Evolutionary conservation across 2,888 invertebrate species (phyloP).

Genomic region (Polylopha cassiicola): DNA sequence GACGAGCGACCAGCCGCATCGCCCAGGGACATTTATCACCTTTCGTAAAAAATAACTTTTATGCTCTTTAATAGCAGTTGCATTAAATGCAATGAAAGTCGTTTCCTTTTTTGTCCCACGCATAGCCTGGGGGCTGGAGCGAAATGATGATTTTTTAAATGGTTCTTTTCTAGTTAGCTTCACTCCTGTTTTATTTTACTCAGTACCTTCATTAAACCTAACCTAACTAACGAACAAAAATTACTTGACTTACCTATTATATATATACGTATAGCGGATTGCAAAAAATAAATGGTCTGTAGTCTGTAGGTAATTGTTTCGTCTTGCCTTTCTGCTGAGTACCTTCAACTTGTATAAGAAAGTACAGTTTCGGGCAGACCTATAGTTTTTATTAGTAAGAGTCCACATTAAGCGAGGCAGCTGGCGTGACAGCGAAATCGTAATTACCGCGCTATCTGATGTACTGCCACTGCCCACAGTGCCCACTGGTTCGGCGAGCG

Average conservation of each 20-base stretch:
- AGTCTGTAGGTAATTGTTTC: not conserved
- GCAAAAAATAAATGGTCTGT: not conserved
- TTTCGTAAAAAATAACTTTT: constrained; percentile 10
- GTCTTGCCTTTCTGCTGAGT: too few relatives aligned
- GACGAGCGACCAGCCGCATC: constrained; percentile 11
- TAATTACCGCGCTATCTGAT: constrained; percentile 66
- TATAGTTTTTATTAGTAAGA: constrained; percentile 45
- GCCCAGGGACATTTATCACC: constrained; percentile 19
- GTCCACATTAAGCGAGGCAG: constrained; percentile 67
- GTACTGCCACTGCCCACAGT: too few relatives aligned
- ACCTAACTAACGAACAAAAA: too few relatives aligned
- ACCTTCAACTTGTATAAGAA: constrained; percentile 12
- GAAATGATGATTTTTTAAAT: constrained; percentile 1
- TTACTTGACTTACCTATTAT: too few relatives aligned
- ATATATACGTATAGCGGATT: too few relatives aligned
- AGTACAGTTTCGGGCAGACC: constrained; percentile 5
- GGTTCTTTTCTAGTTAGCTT: not conserved
- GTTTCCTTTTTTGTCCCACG: not conserved
- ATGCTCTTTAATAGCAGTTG: not conserved
- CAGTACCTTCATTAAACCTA: too few relatives aligned
- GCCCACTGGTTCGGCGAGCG: constrained; percentile 33
- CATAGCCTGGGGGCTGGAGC: not conserved
- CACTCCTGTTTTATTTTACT: too few relatives aligned
- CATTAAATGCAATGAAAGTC: not conserved
- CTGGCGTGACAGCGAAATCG: constrained; percentile 70